Evolutionary conservation across 2,797 vertebrate species (phyloP).

Genomic region (Cyclura pinguis): DNA sequence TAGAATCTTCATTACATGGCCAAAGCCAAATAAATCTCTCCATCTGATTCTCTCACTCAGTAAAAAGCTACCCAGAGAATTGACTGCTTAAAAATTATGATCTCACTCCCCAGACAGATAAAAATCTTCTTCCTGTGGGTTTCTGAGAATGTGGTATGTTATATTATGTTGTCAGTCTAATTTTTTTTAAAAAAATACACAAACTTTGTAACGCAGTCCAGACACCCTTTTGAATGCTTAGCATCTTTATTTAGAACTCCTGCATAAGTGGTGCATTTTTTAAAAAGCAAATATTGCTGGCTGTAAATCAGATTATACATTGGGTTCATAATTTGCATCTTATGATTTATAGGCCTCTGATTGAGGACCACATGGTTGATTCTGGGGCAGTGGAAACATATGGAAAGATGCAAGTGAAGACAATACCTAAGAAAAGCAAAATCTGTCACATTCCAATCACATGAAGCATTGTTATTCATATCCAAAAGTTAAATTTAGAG

Average conservation of each 20-base stretch:
- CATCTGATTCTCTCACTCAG: slow-evolving; percentile 17
- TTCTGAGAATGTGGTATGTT: background rate
- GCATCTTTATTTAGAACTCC: slow-evolving; percentile 36
- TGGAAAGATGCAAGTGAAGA: slow-evolving; percentile 30
- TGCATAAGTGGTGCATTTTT: background rate
- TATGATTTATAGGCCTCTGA: slow-evolving; percentile 20
- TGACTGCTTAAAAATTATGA: slow-evolving; percentile 27
- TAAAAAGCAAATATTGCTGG: background rate
- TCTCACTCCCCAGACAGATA: background rate
- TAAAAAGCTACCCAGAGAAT: slow-evolving; percentile 50
- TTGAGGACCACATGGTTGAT: background rate
- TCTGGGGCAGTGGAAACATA: background rate
- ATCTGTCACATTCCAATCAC: slow-evolving; percentile 25
- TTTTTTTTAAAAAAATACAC: background rate
- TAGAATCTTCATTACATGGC: slow-evolving; percentile 14
- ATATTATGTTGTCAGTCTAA: background rate
- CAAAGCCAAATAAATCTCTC: slow-evolving; percentile 40
- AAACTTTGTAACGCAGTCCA: background rate
- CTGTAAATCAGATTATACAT: slow-evolving; percentile 13
- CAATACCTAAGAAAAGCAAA: slow-evolving; percentile 20
- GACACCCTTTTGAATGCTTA: background rate
- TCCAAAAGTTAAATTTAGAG: slow-evolving; percentile 46
- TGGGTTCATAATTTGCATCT: slow-evolving; percentile 10
- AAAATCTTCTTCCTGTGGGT: slow-evolving; percentile 7
- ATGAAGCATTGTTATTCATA: slow-evolving; percentile 19